Evolutionary conservation across 2,888 invertebrate species (phyloP).

Genomic region (Phaonia tiefii): DNA sequence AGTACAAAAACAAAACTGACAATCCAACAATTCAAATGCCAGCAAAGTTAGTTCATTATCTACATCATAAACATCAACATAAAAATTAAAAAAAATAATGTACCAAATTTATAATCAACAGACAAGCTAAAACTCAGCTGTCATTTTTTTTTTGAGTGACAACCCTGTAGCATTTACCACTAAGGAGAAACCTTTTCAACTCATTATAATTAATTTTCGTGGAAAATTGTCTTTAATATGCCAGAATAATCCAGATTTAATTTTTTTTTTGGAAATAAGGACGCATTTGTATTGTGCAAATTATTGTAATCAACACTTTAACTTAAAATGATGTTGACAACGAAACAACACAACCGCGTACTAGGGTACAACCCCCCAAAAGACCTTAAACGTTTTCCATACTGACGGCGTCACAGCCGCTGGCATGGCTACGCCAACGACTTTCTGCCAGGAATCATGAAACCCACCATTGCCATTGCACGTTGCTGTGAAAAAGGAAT

Average conservation of each 20-base stretch:
- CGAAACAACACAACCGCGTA: background rate
- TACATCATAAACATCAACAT: no score
- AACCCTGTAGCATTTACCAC: no score
- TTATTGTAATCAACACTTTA: slow-evolving; percentile 38
- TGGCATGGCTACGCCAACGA: background rate
- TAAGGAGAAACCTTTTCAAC: background rate
- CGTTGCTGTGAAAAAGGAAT: slow-evolving; percentile 43
- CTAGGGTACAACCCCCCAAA: background rate
- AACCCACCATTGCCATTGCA: slow-evolving; percentile 4
- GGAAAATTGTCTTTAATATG: slow-evolving; percentile 10
- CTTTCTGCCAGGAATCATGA: background rate
- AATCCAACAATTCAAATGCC: no score
- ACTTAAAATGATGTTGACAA: slow-evolving; percentile 24
- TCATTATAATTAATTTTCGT: slow-evolving; percentile 31
- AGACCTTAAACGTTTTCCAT: slow-evolving; percentile 12
- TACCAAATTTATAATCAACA: no score
- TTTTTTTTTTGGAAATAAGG: background rate
- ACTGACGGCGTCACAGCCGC: background rate
- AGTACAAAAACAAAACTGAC: no score
- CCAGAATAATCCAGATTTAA: slow-evolving; percentile 9
- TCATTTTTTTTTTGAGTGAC: no score
- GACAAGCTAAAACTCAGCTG: no score
- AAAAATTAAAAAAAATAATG: no score
- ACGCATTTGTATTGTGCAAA: slow-evolving; percentile 7
- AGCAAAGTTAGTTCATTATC: no score